A percentile compares a stretch with the other conserved stretches of the same genome.
Evolutionary conservation across 2,797 vertebrate genomes (phyloP).

Genomic region (Rhodeus uyekii): DNA sequence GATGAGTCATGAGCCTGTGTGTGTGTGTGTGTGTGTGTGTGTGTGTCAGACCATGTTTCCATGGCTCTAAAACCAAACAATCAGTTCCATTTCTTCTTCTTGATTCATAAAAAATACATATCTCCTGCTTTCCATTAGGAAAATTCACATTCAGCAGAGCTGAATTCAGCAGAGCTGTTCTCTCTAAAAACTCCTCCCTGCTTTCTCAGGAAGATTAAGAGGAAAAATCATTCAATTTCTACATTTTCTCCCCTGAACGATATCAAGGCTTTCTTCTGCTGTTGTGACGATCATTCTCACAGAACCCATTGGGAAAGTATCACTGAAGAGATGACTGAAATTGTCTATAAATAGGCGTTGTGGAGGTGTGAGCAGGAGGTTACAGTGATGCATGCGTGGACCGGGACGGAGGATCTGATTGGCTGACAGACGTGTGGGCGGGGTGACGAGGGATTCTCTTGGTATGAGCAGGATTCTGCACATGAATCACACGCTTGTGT

Average conservation of each 20-base stretch:
- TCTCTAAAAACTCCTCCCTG: background rate
- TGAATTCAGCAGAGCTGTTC: background rate
- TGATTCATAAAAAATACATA: constrained; percentile 37
- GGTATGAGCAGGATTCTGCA: constrained; percentile 34
- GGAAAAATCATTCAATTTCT: background rate
- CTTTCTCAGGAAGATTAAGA: constrained; percentile 11
- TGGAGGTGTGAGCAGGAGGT: constrained; percentile 52
- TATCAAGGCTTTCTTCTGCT: background rate
- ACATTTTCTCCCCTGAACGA: background rate
- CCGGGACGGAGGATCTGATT: constrained; percentile 42
- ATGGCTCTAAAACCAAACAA: constrained; percentile 15
- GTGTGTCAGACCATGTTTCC: background rate
- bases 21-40: background rate
- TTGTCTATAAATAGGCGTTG: constrained; percentile 55
- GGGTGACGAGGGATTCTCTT: constrained; percentile 46
- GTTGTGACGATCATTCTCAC: background rate
- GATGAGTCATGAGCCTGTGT: constrained; percentile 39
- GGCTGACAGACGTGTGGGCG: constrained; percentile 40
- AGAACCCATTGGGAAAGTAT: constrained; percentile 5
- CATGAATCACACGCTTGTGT: constrained; percentile 18
- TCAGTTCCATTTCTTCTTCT: constrained; percentile 18
- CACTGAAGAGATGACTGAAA: constrained; percentile 10
- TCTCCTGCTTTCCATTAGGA: constrained; percentile 27
- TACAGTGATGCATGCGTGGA: constrained; percentile 45
- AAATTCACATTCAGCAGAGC: too few relatives aligned